These are phyloP conservation scores for Hydrolagus colliei DNA, from an alignment of 2,797 vertebrate species.

Conservation along the genomic window DNA sequence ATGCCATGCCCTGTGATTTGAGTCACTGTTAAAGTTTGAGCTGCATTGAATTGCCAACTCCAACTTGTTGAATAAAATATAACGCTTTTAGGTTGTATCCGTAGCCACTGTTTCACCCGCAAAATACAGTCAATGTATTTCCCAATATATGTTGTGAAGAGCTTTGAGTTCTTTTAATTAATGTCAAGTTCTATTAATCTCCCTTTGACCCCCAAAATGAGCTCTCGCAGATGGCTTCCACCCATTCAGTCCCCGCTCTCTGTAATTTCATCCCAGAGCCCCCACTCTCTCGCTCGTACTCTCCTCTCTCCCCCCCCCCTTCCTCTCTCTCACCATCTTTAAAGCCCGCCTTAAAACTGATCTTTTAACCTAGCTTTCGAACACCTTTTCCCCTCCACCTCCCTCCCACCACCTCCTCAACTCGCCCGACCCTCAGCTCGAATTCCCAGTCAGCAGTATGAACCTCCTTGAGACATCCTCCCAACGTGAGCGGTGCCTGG, in stretches of 20 bases:
- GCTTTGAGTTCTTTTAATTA: no score
- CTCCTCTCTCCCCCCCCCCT: background rate
- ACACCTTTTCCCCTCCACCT: background rate
- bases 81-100: background rate
- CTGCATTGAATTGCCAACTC: background rate
- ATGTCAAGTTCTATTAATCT: no score
- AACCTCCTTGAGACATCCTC: no score
- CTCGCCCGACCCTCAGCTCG: background rate
- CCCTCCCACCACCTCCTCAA: background rate
- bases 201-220: no score
- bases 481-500: no score
- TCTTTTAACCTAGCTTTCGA: background rate
- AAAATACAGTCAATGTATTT: no score
- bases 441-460: background rate
- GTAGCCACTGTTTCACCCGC: background rate
- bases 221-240: background rate
- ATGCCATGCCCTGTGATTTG: background rate
- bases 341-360: no score
- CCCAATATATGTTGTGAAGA: no score
- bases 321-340: slow-evolving; percentile 18
- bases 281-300: background rate
- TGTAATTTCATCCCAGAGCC: no score
- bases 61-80: background rate
- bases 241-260: slow-evolving; percentile 33
- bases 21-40: background rate